Percentiles rank a stretch among this genome's conserved stretches.
Evolutionary conservation across 2,113 vertebrate genomes (phyloP).

Genomic region (Nansenia antarctica): DNA sequence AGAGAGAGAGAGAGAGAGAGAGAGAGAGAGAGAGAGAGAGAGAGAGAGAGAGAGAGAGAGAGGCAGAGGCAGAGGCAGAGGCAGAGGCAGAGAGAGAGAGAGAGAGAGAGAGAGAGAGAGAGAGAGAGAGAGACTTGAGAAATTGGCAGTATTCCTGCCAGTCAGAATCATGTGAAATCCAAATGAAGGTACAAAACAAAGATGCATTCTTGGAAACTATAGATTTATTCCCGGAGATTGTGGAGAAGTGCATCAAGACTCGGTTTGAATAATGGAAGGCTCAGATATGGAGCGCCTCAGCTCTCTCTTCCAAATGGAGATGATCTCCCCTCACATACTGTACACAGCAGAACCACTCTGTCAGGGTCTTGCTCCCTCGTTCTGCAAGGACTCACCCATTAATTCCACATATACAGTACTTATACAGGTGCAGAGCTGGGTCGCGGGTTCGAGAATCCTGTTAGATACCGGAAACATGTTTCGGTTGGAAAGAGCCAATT

Average conservation of each 20-base stretch:
- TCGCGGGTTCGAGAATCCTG: background rate
- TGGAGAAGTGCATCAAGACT: background rate
- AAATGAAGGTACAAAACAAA: constrained; percentile 12
- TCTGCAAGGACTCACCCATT: background rate
- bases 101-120: background rate
- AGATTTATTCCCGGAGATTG: constrained; percentile 1
- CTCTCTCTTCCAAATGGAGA: background rate
- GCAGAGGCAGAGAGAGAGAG: constrained; percentile 7
- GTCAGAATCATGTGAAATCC: constrained; percentile 8
- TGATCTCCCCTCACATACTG: background rate
- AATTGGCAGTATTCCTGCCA: background rate
- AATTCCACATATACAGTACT: too few species aligned
- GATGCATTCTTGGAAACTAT: constrained; percentile 17
- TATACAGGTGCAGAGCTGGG: background rate
- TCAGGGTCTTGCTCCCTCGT: too few species aligned
- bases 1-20: too few species aligned
- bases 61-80: too few species aligned
- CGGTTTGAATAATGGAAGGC: constrained; percentile 9
- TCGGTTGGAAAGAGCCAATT: background rate
- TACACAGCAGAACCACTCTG: background rate
- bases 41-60: background rate
- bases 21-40: background rate
- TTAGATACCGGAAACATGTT: background rate
- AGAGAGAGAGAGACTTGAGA: background rate
- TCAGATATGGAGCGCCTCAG: background rate